phyloP scores from a whole-genome alignment of 2,888 invertebrate species.

The Nesidiocoris tenuis region DNA sequence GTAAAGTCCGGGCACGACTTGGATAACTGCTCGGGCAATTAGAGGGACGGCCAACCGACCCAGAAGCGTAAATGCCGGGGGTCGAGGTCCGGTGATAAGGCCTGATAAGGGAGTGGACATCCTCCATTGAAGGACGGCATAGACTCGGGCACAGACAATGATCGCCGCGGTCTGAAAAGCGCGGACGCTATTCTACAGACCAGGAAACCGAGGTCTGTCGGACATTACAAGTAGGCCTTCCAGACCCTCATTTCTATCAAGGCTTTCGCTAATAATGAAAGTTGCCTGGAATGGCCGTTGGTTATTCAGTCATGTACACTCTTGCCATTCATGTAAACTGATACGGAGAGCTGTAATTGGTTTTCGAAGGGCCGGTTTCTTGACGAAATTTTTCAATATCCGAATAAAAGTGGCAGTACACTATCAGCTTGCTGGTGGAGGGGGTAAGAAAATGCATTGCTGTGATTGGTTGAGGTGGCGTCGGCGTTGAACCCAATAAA shows the following conservation, averaged over 20 bases:
- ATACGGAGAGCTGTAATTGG: too few relatives aligned
- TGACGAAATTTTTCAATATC: too few relatives aligned
- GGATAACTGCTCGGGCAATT: neutral
- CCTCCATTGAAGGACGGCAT: neutral
- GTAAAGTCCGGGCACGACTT: neutral
- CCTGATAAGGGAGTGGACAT: neutral
- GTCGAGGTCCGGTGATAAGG: neutral
- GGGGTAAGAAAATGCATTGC: too few relatives aligned
- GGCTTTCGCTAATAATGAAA: neutral
- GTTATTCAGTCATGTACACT: neutral
- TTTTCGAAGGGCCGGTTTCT: too few relatives aligned
- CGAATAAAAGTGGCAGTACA: too few relatives aligned
- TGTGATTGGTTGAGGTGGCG: too few relatives aligned
- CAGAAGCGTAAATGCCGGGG: neutral
- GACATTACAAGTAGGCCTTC: neutral
- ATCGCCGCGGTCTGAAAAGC: neutral
- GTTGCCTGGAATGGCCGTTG: neutral
- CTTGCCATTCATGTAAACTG: too few relatives aligned
- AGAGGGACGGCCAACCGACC: neutral
- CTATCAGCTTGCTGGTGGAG: too few relatives aligned
- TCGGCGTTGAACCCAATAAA: too few relatives aligned
- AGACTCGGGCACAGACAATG: neutral
- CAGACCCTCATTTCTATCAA: neutral
- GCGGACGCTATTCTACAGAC: neutral
- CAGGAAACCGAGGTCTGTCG: neutral